These are phyloP conservation scores for Uloborus plumipes DNA, from an alignment of 2,888 invertebrate species.

Conservation along the genomic window DNA sequence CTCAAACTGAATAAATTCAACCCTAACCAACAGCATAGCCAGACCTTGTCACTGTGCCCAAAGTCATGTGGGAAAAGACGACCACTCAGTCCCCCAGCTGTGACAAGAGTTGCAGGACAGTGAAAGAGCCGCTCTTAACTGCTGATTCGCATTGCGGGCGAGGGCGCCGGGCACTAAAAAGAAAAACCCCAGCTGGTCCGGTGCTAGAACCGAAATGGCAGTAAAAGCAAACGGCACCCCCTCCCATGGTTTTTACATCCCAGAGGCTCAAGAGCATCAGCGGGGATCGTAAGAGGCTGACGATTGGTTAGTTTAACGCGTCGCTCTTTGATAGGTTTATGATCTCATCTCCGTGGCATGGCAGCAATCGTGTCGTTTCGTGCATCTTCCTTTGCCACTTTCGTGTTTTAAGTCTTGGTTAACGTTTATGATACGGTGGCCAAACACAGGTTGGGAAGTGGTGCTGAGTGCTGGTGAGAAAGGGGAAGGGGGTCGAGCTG, in stretches of 20 bases:
- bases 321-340: conserved; percentile 50
- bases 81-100: conserved; percentile 36
- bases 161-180: conserved; percentile 48
- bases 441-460: too few relatives aligned
- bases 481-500: background rate
- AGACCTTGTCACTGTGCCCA: background rate
- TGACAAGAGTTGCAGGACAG: conserved; percentile 35
- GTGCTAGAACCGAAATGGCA: conserved; percentile 33
- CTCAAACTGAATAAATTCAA: too few relatives aligned
- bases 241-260: conserved; percentile 45
- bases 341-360: background rate
- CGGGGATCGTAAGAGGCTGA: conserved; percentile 52
- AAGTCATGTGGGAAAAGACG: conserved; percentile 44
- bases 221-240: conserved; percentile 56
- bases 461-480: too few relatives aligned
- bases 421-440: conserved; percentile 24
- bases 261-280: conserved; percentile 35
- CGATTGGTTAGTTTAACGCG: conserved; percentile 63
- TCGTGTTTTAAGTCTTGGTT: conserved; percentile 35
- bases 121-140: conserved; percentile 40
- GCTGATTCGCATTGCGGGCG: conserved; percentile 57
- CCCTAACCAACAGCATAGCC: too few relatives aligned
- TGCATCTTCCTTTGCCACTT: conserved; percentile 28
- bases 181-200: conserved; percentile 48
- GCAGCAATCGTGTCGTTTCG: too few relatives aligned